Evolutionary conservation across 1,140 invertebrate species (phyloP), one percentile per base, ranked within the genome.

Genomic region (Tribolium madens): DNA sequence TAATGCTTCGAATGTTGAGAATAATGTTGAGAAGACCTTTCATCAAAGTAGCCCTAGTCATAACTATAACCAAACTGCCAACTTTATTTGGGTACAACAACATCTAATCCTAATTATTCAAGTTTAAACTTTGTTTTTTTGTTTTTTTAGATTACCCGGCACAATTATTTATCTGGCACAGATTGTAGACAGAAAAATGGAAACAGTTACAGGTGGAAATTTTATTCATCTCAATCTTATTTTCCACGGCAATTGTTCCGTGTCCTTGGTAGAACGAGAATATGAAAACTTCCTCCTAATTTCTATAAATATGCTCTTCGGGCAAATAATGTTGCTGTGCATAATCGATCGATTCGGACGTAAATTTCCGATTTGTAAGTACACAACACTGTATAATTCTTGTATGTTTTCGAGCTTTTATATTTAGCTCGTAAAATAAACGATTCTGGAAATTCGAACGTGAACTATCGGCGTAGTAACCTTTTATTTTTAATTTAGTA

Each of bases 281-380:
- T 70, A 47, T 21, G 31, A 52, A 33, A 31, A 68, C 17, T 78
- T 74, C 47, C 48, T 74, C 12, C 26, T 70, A 15, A 36, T 78
- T 33, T 46, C 71, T 15, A 48, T 69, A 13, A 69, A 74, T 70
- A 78, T 78, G 9, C 17, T 78, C 9, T 17, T 78, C 14, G 76
- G 71, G 3, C 71, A 74, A 57, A 42, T 78, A n/a, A 36, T 78
- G 7, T 31, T 70, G 18, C 36, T 74, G 7, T 50, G 60, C 26
- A 60, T 60, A 52, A 42, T 78, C 14, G 76, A 78, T 50, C 47
- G 26, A 74, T 13, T 78, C 68, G 76, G 76, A 70, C 72, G 76
- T 57, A 26, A 52, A 26, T 50, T 68, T 47, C 48, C 76, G n/a
- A 60, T 77, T 21, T 50, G 76, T 77, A 76, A 60, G 50, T 73